These are phyloP conservation scores for Girardinichthys multiradiatus DNA, from an alignment of 2,113 vertebrate genomes.

Conservation along the genomic window DNA sequence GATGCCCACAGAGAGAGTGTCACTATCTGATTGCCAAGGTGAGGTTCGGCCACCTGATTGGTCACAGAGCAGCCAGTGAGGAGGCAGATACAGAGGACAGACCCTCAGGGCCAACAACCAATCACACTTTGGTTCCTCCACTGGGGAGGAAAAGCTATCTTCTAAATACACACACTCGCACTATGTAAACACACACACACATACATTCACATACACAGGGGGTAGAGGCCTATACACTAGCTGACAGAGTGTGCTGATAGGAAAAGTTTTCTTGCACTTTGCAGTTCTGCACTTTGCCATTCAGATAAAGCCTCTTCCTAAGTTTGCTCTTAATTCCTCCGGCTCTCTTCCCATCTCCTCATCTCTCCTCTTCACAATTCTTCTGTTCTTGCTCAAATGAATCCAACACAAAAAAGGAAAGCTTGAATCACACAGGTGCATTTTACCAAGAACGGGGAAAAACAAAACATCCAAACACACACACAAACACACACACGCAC, in stretches of 20 bases:
- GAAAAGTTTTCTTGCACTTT: conserved; percentile 76
- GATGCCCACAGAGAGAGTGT: conserved; percentile 69
- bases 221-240: conserved; percentile 41
- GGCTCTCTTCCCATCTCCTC: conserved; percentile 68
- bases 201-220: conserved; percentile 14
- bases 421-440: conserved; percentile 63
- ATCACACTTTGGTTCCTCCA: conserved; percentile 70
- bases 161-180: conserved; percentile 48
- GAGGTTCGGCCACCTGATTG: conserved; percentile 61
- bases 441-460: conserved; percentile 51
- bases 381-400: conserved; percentile 41
- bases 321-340: conserved; percentile 68
- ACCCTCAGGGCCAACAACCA: conserved; percentile 73
- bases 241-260: conserved; percentile 63
- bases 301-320: conserved; percentile 67
- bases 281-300: conserved; percentile 65
- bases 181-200: conserved; percentile 42
- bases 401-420: conserved; percentile 55
- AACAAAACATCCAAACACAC: conserved; percentile 27
- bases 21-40: conserved; percentile 70
- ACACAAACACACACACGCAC: conserved; percentile 13
- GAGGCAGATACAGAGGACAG: conserved; percentile 63
- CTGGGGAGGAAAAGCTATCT: conserved; percentile 73
- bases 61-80: conserved; percentile 74
- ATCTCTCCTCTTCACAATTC: conserved; percentile 39